A percentile compares a stretch with the other conserved stretches of the same genome.
phyloP scores from a whole-genome alignment of 2,888 invertebrate genomes.

The Formica aserva region DNA sequence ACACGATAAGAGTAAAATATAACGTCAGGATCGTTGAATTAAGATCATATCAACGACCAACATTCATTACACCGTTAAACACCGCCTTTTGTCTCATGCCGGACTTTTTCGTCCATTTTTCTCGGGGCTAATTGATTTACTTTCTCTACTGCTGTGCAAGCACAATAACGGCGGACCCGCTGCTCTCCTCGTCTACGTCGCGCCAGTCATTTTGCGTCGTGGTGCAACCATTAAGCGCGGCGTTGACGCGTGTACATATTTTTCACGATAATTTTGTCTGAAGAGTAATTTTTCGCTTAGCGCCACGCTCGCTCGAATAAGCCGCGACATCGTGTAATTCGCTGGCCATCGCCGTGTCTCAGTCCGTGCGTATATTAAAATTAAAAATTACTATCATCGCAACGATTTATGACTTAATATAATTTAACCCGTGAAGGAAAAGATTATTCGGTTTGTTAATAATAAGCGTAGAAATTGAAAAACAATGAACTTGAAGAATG shows the following conservation, averaged over 20 bases:
- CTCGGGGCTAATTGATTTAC: slow-evolving; percentile 75
- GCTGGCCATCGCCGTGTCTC: slow-evolving; percentile 32
- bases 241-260: slow-evolving; percentile 62
- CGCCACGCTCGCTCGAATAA: slow-evolving; percentile 41
- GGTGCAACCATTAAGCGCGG: slow-evolving; percentile 67
- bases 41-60: slow-evolving; percentile 59
- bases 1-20: not conserved
- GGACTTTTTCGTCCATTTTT: slow-evolving; percentile 56
- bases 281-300: slow-evolving; percentile 66
- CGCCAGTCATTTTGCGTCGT: slow-evolving; percentile 61
- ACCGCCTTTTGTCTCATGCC: slow-evolving; percentile 50
- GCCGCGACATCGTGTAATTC: slow-evolving; percentile 50
- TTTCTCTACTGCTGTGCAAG: slow-evolving; percentile 58
- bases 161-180: slow-evolving; percentile 57
- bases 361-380: slow-evolving; percentile 1
- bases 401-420: not conserved
- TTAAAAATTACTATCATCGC: not conserved
- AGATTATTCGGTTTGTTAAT: not conserved
- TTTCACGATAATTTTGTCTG: slow-evolving; percentile 67
- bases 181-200: slow-evolving; percentile 50
- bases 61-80: slow-evolving; percentile 67
- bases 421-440: not conserved
- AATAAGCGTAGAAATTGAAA: too few species aligned
- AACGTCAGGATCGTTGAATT: slow-evolving; percentile 59
- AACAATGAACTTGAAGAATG: not conserved